Percentiles rank a stretch among this genome's conserved stretches.
Conservation (phyloP, 1,140 invertebrate genomes). For the Drosophila mayri region DNA sequence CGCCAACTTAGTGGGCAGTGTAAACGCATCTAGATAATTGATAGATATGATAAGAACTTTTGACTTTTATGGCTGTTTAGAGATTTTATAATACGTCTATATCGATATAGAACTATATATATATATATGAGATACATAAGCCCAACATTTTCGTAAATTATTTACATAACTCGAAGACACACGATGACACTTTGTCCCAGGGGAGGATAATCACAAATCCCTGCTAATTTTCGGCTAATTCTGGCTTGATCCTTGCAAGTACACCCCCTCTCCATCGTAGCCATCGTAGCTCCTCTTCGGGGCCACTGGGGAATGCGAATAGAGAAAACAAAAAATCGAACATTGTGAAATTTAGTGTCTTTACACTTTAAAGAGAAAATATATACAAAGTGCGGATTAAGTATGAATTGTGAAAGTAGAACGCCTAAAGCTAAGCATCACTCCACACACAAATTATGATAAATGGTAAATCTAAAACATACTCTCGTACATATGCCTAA, state of each 20-base stretch:
- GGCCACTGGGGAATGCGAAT: too few relatives aligned
- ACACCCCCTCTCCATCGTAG: slow-evolving; percentile 8
- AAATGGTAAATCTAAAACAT: slow-evolving; percentile 53
- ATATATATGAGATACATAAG: slow-evolving; percentile 46
- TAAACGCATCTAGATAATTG: slow-evolving; percentile 73
- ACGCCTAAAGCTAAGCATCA: slow-evolving; percentile 47
- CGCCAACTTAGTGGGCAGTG: slow-evolving; percentile 45
- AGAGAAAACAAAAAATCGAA: slow-evolving; percentile 78
- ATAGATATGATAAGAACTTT: slow-evolving; percentile 75
- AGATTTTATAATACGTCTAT: slow-evolving; percentile 80
- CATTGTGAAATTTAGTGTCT: slow-evolving; percentile 83
- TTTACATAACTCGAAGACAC: slow-evolving; percentile 55
- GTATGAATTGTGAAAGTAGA: slow-evolving; percentile 45
- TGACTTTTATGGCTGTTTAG: slow-evolving; percentile 83
- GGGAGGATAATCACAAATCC: not conserved
- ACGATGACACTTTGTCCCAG: slow-evolving; percentile 5
- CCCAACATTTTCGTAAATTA: slow-evolving; percentile 62
- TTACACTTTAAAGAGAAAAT: slow-evolving; percentile 79
- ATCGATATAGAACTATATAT: slow-evolving; percentile 47
- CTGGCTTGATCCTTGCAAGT: slow-evolving; percentile 36
- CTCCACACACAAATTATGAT: slow-evolving; percentile 62
- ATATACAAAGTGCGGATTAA: slow-evolving; percentile 56
- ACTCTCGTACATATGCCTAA: slow-evolving; percentile 77
- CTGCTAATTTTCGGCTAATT: slow-evolving; percentile 39
- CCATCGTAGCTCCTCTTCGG: too few relatives aligned